Conservation (phyloP, 2,888 invertebrate species). For the Pseudococcus longispinus region DNA sequence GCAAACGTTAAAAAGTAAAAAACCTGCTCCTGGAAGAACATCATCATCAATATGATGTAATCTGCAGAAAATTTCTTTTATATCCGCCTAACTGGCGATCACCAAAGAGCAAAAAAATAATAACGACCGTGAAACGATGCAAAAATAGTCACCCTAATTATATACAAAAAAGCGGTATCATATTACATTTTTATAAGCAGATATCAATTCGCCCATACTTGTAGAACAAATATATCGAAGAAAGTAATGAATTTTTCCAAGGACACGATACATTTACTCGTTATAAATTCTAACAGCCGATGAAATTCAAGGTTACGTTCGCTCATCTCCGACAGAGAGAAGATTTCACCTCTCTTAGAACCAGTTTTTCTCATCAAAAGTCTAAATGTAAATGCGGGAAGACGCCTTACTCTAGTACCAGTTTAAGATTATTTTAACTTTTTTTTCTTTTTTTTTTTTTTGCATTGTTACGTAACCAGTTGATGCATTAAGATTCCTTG, state of each 20-base stretch:
- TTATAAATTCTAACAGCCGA: not conserved
- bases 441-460: conserved; percentile 39
- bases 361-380: conserved; percentile 53
- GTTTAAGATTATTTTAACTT: conserved; percentile 27
- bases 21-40: not conserved
- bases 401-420: conserved; percentile 48
- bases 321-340: not conserved
- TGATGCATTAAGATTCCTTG: conserved; percentile 49
- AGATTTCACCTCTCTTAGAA: conserved; percentile 29
- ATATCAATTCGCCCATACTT: not conserved
- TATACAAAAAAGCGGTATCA: not conserved
- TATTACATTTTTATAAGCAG: not conserved
- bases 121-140: conserved; percentile 11
- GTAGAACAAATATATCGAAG: not conserved
- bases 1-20: not conserved
- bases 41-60: not conserved
- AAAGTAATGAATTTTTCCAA: conserved; percentile 47
- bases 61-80: not conserved
- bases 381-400: conserved; percentile 47
- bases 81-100: not conserved
- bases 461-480: conserved; percentile 46
- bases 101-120: not conserved
- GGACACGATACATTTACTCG: conserved; percentile 3
- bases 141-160: not conserved
- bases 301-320: conserved; percentile 47